phyloP scores from a whole-genome alignment of 2,797 vertebrate genomes.

The Acrossocheilus fasciatus region DNA sequence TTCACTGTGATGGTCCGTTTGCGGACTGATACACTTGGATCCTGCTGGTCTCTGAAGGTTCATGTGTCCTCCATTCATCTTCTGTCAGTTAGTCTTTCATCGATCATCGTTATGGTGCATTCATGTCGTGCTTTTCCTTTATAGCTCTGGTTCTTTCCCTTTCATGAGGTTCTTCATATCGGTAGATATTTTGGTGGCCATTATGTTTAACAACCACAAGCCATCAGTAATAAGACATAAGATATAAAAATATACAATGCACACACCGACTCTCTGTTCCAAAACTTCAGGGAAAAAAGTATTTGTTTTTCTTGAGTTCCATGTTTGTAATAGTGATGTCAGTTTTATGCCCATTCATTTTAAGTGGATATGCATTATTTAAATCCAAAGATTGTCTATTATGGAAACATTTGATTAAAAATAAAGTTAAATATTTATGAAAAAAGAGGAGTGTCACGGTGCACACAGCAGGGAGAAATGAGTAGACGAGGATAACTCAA shows the following conservation, averaged over 20 bases:
- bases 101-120: slow-evolving; percentile 12
- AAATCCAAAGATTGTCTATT: not conserved
- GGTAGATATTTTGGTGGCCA: not conserved
- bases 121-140: not conserved
- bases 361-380: not conserved
- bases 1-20: slow-evolving; percentile 10
- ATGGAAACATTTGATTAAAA: too few species aligned
- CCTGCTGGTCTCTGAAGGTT: slow-evolving; percentile 5
- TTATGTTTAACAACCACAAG: not conserved
- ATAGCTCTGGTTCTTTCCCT: not conserved
- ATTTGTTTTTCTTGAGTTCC: not conserved
- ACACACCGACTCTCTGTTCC: not conserved
- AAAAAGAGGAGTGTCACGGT: too few species aligned
- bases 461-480: too few species aligned
- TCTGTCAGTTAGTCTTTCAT: slow-evolving; percentile 1
- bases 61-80: not conserved
- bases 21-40: not conserved
- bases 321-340: not conserved
- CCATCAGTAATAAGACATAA: not conserved
- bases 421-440: too few species aligned
- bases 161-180: not conserved
- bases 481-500: too few species aligned
- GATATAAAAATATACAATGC: not conserved
- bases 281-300: not conserved
- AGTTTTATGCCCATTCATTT: not conserved